These are phyloP conservation scores for Apolygus lucorum DNA, from an alignment of 1,140 invertebrate species.

Conservation along the genomic window DNA sequence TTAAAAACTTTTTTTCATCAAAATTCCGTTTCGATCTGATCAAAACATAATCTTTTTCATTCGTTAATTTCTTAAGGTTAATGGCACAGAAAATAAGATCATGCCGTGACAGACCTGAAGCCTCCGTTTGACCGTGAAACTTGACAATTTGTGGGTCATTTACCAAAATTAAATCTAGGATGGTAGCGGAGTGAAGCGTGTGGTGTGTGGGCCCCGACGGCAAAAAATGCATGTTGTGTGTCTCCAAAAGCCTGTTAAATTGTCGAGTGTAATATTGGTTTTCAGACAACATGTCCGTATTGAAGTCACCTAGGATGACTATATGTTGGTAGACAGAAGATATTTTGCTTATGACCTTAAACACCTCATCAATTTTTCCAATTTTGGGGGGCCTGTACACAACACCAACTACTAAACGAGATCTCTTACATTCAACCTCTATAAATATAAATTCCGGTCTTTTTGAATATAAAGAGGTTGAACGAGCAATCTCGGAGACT, in stretches of 20 bases:
- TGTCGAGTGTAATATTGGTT: neutral
- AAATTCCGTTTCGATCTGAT: neutral
- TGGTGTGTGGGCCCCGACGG: neutral
- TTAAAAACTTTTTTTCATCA: neutral
- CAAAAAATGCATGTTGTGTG: neutral
- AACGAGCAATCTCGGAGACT: neutral
- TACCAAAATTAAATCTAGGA: neutral
- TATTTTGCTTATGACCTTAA: neutral
- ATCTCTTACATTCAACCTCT: neutral
- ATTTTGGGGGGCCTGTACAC: neutral
- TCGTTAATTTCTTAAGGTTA: neutral
- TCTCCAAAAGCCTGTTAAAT: neutral
- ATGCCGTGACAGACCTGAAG: neutral
- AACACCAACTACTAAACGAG: neutral
- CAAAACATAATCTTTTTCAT: neutral
- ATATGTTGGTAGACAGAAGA: neutral
- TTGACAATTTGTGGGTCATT: neutral
- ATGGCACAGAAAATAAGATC: neutral
- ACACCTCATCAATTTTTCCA: neutral
- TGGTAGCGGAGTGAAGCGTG: neutral
- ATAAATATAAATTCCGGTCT: neutral
- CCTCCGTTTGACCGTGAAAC: neutral
- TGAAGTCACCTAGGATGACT: neutral
- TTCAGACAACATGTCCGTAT: neutral
- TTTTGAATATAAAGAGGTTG: neutral